A percentile compares a stretch with the other conserved stretches of the same genome.
Conservation (phyloP, 2,797 vertebrate genomes). For the Falco naumanni region DNA sequence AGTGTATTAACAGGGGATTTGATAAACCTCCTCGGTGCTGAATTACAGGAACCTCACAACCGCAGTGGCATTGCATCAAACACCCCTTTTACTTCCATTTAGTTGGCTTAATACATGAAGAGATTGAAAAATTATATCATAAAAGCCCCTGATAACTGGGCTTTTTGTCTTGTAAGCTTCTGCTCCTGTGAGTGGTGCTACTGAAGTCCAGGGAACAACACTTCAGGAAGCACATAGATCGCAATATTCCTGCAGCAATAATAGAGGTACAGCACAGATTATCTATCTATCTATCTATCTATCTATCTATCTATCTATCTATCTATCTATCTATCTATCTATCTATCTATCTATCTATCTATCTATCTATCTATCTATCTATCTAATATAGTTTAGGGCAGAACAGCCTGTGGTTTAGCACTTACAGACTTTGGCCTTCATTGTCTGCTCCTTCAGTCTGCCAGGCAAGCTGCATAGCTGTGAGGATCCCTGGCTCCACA, state of each 20-base stretch:
- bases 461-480: background rate
- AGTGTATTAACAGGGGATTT: background rate
- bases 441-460: background rate
- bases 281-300: no score
- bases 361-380: no score
- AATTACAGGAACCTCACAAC: background rate
- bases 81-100: background rate
- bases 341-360: no score
- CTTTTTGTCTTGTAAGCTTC: background rate
- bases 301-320: no score
- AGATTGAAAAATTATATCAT: background rate
- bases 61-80: background rate
- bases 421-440: background rate
- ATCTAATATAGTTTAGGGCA: background rate
- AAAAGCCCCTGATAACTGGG: background rate
- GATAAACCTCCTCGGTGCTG: background rate
- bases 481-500: background rate
- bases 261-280: background rate
- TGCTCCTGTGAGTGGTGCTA: accelerated
- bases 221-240: accelerated
- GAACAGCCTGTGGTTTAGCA: background rate
- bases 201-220: background rate
- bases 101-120: background rate
- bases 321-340: no score
- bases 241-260: background rate